Evolutionary conservation across 2,113 vertebrate species (phyloP), one percentile per base, ranked within the genome.

Genomic region (Etia nguti): DNA sequence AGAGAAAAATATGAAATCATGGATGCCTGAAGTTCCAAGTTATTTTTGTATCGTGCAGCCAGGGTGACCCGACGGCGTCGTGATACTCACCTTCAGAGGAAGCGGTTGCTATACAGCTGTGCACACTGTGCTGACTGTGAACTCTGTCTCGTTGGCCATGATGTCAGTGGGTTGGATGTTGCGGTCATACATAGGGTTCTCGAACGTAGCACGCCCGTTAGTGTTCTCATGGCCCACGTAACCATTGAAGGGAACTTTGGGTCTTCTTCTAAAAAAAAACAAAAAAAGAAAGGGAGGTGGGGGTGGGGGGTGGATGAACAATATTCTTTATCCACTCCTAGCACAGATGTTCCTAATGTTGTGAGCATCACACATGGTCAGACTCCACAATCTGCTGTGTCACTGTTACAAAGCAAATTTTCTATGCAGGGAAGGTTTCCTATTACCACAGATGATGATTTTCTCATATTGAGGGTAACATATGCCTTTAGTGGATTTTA

Each of bases 121-220:
- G 92, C 99, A 99, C 92, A 99, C 99, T 2, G 99, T 99, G 97
- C 98, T 99, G 94, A 99, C 98, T 13, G 98, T 98, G 96, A 99
- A 98, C 96, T 99, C 98, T 1, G 98, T 96, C 96, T 99, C 98
- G 4, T 94, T 96, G 88, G 97, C 95, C 97, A 99, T 91, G 95
- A 99, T 98, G 94, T 99, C 99, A 2, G 98, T 97, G 90, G 99
- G 97, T 82, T 98, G 98, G 94, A 99, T 98, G 97, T 97, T 99
- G n/a, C 98, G 96, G 95, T 99, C 99, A 0, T 99, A 99, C 99
- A 99, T 99, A 0, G 99, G 98, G 89, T 99, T 99, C 93, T 99
- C 99, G 15, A 99, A 99, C 0, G 99, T 99, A 6, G 97, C 98
- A 88, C 98, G 96, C 4, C 99, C 98, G 1, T 97, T 98, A 11